Evolutionary conservation across 2,888 invertebrate species (phyloP).

Genomic region (Caenorhabditis sp.): DNA sequence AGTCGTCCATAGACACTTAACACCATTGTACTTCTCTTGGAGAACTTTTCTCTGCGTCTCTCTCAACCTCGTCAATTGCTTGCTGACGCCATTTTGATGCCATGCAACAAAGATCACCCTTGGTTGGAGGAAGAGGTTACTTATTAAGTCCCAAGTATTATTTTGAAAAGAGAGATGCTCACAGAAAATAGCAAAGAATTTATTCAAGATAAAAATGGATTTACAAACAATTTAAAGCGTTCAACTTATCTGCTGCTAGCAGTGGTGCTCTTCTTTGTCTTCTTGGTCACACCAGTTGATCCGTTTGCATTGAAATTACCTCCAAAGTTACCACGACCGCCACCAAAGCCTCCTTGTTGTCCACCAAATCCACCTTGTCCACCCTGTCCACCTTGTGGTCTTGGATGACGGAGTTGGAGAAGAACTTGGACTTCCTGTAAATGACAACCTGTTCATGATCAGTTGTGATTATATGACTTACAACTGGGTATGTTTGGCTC

Average conservation of each 20-base stretch:
- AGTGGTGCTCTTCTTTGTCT: background rate
- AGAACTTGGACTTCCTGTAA: background rate
- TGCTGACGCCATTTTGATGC: no score
- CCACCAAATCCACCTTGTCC: background rate
- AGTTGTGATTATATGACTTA: conserved; percentile 3
- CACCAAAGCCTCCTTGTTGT: background rate
- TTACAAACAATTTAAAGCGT: background rate
- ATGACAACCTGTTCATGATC: no score
- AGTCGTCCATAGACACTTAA: no score
- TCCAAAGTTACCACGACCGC: background rate
- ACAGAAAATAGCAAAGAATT: background rate
- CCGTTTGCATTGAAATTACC: conserved; percentile 18
- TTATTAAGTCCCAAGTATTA: no score
- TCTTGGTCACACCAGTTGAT: background rate
- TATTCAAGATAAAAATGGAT: background rate
- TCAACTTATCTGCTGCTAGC: background rate
- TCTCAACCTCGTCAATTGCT: no score
- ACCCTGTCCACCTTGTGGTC: background rate
- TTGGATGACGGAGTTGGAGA: background rate
- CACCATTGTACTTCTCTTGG: no score
- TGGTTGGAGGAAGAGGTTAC: no score
- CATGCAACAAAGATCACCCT: no score
- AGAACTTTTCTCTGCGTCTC: no score
- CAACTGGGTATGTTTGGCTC: conserved; percentile 13
- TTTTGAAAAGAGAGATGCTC: no score